These are phyloP conservation scores for Tangara arthus DNA, from an alignment of 2,797 vertebrate genomes.

Conservation along the genomic window DNA sequence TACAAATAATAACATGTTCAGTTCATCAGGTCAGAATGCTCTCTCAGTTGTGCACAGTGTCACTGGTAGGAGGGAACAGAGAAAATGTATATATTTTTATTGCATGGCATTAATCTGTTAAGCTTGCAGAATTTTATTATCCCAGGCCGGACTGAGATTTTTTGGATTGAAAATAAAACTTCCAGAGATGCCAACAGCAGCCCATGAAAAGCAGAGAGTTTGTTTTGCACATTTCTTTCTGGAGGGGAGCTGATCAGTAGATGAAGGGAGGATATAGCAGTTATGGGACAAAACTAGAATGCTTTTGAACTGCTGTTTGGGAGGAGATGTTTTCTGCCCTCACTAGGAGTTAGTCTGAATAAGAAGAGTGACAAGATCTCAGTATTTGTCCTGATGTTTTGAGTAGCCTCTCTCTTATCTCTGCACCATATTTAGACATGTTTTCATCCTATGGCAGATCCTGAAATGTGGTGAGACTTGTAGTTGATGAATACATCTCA, in stretches of 20 bases:
- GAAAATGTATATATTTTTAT: not conserved
- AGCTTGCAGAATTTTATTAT: not conserved
- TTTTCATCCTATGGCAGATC: not conserved
- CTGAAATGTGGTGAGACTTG: not conserved
- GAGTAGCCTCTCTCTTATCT: not conserved
- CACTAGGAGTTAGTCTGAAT: not conserved
- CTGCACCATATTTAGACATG: not conserved
- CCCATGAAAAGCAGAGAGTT: not conserved
- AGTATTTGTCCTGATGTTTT: not conserved
- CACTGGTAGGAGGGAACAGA: not conserved
- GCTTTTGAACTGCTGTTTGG: not conserved
- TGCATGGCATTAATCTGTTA: slow-evolving; percentile 32
- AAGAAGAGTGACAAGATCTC: not conserved
- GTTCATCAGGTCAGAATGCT: slow-evolving; percentile 16
- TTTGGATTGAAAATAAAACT: slow-evolving; percentile 38
- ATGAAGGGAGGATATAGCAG: not conserved
- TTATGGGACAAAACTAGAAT: not conserved
- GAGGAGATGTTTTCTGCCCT: not conserved
- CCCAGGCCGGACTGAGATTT: not conserved
- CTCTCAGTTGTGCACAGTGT: not conserved
- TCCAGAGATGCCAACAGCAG: not conserved
- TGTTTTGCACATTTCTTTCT: slow-evolving; percentile 4
- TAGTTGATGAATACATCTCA: not conserved
- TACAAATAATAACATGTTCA: slow-evolving; percentile 9
- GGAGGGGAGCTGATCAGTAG: not conserved